Evolutionary conservation across 2,113 vertebrate species (phyloP).

Genomic region (Motacilla alba): DNA sequence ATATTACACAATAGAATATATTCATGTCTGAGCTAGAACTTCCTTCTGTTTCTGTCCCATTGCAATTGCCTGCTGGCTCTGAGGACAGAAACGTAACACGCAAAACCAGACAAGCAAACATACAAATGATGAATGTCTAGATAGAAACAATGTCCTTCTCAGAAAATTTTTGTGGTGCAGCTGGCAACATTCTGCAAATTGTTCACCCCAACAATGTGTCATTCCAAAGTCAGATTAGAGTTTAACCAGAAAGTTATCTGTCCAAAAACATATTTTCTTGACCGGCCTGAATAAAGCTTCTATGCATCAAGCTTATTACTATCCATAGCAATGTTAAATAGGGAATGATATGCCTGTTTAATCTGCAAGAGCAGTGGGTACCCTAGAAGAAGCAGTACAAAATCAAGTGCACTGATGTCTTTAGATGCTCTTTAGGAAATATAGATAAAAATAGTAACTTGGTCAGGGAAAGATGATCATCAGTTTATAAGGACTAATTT

Average conservation of each 20-base stretch:
- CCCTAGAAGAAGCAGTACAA: neutral
- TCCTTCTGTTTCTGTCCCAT: neutral
- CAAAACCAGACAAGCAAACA: constrained; percentile 48
- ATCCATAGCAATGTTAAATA: neutral
- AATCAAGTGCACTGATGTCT: neutral
- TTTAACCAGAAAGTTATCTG: neutral
- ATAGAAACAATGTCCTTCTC: constrained; percentile 20
- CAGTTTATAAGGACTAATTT: neutral
- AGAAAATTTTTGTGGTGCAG: constrained; percentile 13
- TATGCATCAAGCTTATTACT: neutral
- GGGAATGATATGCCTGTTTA: neutral
- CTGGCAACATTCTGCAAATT: constrained; percentile 2
- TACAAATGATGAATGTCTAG: neutral
- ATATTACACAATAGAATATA: neutral
- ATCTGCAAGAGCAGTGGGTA: neutral
- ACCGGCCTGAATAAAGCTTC: neutral
- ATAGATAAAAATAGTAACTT: neutral
- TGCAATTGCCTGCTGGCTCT: neutral
- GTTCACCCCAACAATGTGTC: constrained; percentile 1
- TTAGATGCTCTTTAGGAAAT: neutral
- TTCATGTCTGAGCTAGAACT: constrained; percentile 18
- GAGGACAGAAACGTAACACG: neutral
- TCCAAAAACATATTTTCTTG: neutral
- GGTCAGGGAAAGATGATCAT: neutral
- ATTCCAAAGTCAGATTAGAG: constrained; percentile 1